Base-by-base conservation (phyloP, 2,113 vertebrate species). In the Chaenogobius annularis region DNA sequence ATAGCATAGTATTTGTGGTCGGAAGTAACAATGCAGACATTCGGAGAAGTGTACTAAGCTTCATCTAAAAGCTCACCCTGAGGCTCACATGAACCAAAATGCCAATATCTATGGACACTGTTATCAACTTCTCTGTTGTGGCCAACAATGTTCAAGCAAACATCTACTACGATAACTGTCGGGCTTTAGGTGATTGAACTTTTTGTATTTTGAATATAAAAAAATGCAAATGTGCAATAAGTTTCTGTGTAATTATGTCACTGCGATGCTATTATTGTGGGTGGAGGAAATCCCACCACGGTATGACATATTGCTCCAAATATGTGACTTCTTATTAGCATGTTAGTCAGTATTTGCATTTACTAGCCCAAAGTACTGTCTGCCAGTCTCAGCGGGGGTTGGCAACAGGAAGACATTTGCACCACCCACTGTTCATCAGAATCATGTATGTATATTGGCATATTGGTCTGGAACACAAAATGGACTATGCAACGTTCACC, bases 301-400 rank as follows among this genome's bases (percentile, higher is more conserved):
- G 19, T 19, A 10, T 63, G 37, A 40, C 61, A 40, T 63, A 40
- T 37, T 43, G 19, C 61, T 63, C 14, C 10, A 70, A 74, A 75
- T 61, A 65, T 77, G 52, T 80, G 54, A 84, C 79, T 44, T 79
- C 20, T 68, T 69, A 74, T 78, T 74, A 78, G 61, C 72, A 75
- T 84, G 72, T 87, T 55, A 75, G 70, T 7, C 23, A 82, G 50
- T 85, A 81, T 89, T 91, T 85, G 79, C 71, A 75, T 46, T 77
- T 70, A 52, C 68, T 76, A 73, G 40, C 68, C 37, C 65, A 58
- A 75, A 80, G 78, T 83, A n/a, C 50, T 46, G 78, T 75, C 78
- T 85, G 83, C 83, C 82, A 87, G 75, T 58, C 68, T 83, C 76
- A 65, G 48, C 70, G 70, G 52, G 69, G 78, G 73, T 73, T 85